Conservation (phyloP, 2,888 invertebrate species). For the Branchipolynoe longqiensis region DNA sequence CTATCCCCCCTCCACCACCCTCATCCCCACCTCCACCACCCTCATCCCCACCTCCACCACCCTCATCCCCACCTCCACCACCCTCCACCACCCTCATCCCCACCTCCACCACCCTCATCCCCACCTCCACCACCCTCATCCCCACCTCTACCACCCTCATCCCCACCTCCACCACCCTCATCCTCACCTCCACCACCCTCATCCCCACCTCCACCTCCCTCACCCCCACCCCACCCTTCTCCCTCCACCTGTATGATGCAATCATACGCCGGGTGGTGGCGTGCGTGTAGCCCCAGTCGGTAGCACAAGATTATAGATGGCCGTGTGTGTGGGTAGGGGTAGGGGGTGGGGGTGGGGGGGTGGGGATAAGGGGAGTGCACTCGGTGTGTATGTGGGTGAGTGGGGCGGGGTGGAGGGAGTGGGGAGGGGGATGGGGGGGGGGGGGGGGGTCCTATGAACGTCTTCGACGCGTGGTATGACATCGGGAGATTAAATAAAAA, state of each 20-base stretch:
- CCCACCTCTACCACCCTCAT: neutral
- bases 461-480: too few species aligned
- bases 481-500: too few species aligned
- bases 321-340: neutral
- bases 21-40: neutral
- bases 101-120: neutral
- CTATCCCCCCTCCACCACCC: neutral
- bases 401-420: neutral
- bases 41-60: neutral
- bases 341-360: neutral
- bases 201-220: neutral
- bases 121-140: neutral
- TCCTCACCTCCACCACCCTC: neutral
- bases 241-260: constrained; percentile 6
- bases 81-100: neutral
- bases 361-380: neutral
- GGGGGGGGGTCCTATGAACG: neutral
- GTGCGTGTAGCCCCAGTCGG: neutral
- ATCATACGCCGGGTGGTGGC: neutral
- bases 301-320: neutral
- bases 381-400: neutral
- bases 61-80: neutral
- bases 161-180: neutral
- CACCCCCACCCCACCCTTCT: neutral
- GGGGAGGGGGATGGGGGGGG: neutral